A percentile compares a stretch with the other conserved stretches of the same genome.
These are phyloP conservation scores for Ericerus pela DNA, from an alignment of 1,140 invertebrate species.

Conservation along the genomic window DNA sequence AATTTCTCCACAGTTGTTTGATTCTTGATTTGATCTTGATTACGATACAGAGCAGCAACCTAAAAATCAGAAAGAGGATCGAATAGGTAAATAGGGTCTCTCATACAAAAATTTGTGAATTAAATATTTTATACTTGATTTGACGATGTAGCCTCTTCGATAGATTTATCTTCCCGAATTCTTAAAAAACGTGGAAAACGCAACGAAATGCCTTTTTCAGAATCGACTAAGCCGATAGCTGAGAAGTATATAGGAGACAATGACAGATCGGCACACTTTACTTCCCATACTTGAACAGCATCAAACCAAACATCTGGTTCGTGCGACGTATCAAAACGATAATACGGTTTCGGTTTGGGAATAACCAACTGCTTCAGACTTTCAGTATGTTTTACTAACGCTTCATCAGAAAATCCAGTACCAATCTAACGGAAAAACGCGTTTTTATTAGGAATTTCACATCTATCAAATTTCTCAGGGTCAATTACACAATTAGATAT, in stretches of 20 bases:
- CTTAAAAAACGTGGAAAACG: slow-evolving; percentile 88
- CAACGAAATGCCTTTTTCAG: slow-evolving; percentile 85
- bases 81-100: slow-evolving; percentile 1
- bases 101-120: background rate
- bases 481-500: too few species aligned
- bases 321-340: slow-evolving; percentile 56
- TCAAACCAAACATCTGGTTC: slow-evolving; percentile 94
- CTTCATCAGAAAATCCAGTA: slow-evolving; percentile 92
- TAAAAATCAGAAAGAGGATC: slow-evolving; percentile 22
- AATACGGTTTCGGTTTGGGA: slow-evolving; percentile 65
- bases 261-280: slow-evolving; percentile 96
- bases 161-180: slow-evolving; percentile 84
- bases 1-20: slow-evolving; percentile 26
- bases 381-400: slow-evolving; percentile 59
- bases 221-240: slow-evolving; percentile 76
- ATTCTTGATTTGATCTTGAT: slow-evolving; percentile 50
- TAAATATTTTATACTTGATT: slow-evolving; percentile 62
- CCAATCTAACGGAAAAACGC: slow-evolving; percentile 56
- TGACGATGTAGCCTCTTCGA: slow-evolving; percentile 84
- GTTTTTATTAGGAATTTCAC: slow-evolving; percentile 10
- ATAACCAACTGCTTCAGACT: slow-evolving; percentile 66
- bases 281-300: slow-evolving; percentile 86
- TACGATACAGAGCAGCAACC: slow-evolving; percentile 50
- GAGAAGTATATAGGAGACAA: slow-evolving; percentile 89
- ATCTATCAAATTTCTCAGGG: too few species aligned